These are phyloP conservation scores for Polydesmus complanatus DNA, from an alignment of 2,888 invertebrate species.

Conservation along the genomic window DNA sequence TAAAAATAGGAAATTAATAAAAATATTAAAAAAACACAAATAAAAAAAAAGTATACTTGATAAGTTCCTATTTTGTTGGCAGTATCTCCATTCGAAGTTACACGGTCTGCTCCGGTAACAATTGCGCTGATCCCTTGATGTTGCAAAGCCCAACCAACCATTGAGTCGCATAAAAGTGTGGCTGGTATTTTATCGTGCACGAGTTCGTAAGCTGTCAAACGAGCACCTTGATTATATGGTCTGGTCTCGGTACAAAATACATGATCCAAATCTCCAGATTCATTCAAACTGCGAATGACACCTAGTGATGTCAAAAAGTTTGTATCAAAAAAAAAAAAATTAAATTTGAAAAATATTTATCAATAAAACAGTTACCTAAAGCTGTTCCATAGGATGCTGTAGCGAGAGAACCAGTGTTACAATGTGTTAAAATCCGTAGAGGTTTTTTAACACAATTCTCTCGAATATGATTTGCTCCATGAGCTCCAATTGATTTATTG, in stretches of 20 bases:
- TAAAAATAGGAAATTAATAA: slow-evolving; percentile 14
- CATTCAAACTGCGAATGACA: slow-evolving; percentile 71
- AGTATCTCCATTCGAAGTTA: slow-evolving; percentile 92
- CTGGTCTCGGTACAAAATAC: slow-evolving; percentile 95
- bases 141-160: slow-evolving; percentile 84
- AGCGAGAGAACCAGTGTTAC: slow-evolving; percentile 95
- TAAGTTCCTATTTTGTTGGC: slow-evolving; percentile 98
- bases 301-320: slow-evolving; percentile 27
- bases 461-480: slow-evolving; percentile 67
- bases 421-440: slow-evolving; percentile 78
- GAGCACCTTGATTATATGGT: slow-evolving; percentile 93
- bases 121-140: slow-evolving; percentile 71
- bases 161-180: slow-evolving; percentile 85
- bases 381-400: slow-evolving; percentile 98
- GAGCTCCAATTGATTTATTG: slow-evolving; percentile 71
- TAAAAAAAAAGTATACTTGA: slow-evolving; percentile 40
- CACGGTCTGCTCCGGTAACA: slow-evolving; percentile 94
- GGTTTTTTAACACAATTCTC: slow-evolving; percentile 40
- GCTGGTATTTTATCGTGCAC: slow-evolving; percentile 82
- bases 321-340: no score
- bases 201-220: slow-evolving; percentile 90
- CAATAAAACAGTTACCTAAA: slow-evolving; percentile 45
- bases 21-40: background rate
- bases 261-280: slow-evolving; percentile 47
- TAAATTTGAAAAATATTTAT: background rate